phyloP scores from a whole-genome alignment of 2,888 invertebrate species.

The Bombyx huttoni region DNA sequence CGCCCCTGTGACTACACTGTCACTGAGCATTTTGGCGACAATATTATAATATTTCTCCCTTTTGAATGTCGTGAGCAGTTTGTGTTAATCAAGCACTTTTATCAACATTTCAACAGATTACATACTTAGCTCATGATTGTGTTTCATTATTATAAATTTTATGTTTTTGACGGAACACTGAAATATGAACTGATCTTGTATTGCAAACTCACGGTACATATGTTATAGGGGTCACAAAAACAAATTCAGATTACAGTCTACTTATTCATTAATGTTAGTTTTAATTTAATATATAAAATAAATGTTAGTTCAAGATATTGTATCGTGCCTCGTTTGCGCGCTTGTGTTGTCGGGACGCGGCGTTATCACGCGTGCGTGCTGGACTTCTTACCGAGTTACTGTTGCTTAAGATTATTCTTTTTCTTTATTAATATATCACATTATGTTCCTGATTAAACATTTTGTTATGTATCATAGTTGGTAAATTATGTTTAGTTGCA shows the following conservation, averaged over 20 bases:
- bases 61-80: neutral
- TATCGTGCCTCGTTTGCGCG: neutral
- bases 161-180: neutral
- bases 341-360: neutral
- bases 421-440: neutral
- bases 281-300: conserved; percentile 4
- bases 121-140: neutral
- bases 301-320: conserved; percentile 5
- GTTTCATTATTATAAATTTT: neutral
- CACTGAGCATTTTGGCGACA: neutral
- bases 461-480: neutral
- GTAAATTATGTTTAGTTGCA: neutral
- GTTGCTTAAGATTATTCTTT: conserved; percentile 5
- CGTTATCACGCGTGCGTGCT: neutral
- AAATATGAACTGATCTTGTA: neutral
- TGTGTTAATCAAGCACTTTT: neutral
- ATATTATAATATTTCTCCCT: neutral
- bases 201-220: conserved; percentile 7
- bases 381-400: conserved; percentile 2
- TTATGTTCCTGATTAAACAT: conserved; percentile 2
- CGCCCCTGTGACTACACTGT: neutral
- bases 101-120: neutral
- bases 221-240: conserved; percentile 18
- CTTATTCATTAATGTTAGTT: neutral
- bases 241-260: conserved; percentile 3